Evolutionary conservation across 2,113 vertebrate species (phyloP).

Genomic region (Eurystomus gularis): DNA sequence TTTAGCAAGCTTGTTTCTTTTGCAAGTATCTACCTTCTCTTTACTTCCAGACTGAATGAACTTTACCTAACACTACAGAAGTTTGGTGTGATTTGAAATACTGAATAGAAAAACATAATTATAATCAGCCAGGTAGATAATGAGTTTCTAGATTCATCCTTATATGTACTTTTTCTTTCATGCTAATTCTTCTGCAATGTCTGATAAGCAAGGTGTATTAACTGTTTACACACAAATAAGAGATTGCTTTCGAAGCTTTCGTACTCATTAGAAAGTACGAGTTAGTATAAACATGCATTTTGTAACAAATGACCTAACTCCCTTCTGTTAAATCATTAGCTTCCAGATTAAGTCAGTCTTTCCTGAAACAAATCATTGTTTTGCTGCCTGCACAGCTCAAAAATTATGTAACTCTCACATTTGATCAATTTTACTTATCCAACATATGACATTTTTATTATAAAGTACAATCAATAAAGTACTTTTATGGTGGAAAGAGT

Average conservation of each 20-base stretch:
- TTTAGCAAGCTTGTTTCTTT: neutral
- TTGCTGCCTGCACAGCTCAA: neutral
- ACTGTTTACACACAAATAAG: neutral
- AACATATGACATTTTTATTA: neutral
- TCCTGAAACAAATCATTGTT: neutral
- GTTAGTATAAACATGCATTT: neutral
- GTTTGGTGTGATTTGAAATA: neutral
- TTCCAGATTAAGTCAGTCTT: neutral
- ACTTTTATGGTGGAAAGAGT: neutral
- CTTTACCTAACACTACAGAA: neutral
- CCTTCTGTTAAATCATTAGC: neutral
- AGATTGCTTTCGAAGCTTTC: neutral
- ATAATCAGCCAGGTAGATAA: neutral
- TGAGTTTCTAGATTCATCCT: neutral
- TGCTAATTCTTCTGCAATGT: neutral
- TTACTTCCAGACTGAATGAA: neutral
- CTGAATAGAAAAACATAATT: neutral
- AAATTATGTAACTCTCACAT: neutral
- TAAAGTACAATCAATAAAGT: neutral
- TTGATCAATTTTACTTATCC: neutral
- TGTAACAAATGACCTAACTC: neutral
- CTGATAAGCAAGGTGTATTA: neutral
- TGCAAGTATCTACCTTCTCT: neutral
- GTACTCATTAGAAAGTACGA: neutral
- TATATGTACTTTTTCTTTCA: neutral